Evolutionary conservation across 1,140 invertebrate genomes (phyloP), one percentile per base, ranked within the genome.

Genomic region (Solen grandis): DNA sequence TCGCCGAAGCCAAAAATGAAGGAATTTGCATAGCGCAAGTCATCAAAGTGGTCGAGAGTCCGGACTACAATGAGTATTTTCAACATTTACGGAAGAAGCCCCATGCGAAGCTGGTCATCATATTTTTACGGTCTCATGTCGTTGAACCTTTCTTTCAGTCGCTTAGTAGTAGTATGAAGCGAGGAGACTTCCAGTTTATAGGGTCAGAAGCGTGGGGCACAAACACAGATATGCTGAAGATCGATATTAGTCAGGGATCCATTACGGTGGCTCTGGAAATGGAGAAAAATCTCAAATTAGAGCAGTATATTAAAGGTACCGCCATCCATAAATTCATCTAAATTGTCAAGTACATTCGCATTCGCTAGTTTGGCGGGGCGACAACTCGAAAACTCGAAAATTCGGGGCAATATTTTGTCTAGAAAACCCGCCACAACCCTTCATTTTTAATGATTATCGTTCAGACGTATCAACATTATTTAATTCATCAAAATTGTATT

Each of bases 121-220:
- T 85, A 16, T 85, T 83, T 41, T 25, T 85, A 19, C 38, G 74
- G 14, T 69, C 77, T 14, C 77, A 80, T 54, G 68, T 73, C 5
- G 65, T 85, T 10, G 46, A 54, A 25, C 16, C 36, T 14, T 36
- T 83, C n/a, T 36, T 76, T 13, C 16, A 25, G 1, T 35, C 60
- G 0, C 27, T 85, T 13, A 60, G 63, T 10, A 50, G 22, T 3
- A 1, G 55, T 16, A 76, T 85, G 59, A 57, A 66, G 1, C 22
- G 31, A 10, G 73, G 72, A 31, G 84, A 82, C 50, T 85, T 83
- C 63, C 46, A 72, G 8, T 85, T 85, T 38, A 81, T 85, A 50
- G 84, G 63, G 5, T 83, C 81, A 4, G 84, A 85, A 69, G 84
- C 70, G 14, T 85, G 76, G 76, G 81, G 81, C 8, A 81, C 63